Percentiles rank a stretch among this genome's conserved stretches.
Evolutionary conservation across 2,888 invertebrate genomes (phyloP).

Genomic region (Prenolepis imparis): DNA sequence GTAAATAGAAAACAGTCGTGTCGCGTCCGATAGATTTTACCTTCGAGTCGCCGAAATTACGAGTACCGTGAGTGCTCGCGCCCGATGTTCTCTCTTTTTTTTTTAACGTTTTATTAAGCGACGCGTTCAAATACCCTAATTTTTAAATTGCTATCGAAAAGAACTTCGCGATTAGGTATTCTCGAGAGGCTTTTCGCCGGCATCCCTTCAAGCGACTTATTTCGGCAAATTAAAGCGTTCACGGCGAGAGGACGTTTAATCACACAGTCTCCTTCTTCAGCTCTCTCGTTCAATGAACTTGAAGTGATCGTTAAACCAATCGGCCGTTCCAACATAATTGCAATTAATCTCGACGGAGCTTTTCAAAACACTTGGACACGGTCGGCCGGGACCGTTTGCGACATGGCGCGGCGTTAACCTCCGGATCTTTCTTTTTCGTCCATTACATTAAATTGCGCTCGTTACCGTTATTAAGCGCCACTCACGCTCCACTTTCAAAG

Average conservation of each 20-base stretch:
- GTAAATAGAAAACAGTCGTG: slow-evolving; percentile 29
- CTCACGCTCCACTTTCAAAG: slow-evolving; percentile 56
- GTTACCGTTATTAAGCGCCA: slow-evolving; percentile 54
- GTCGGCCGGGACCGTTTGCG: slow-evolving; percentile 14
- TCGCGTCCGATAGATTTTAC: slow-evolving; percentile 14
- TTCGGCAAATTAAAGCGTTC: slow-evolving; percentile 51
- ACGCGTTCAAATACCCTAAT: neutral
- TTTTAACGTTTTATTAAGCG: neutral
- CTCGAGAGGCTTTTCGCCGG: slow-evolving; percentile 22
- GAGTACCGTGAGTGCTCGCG: neutral
- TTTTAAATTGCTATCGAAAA: neutral
- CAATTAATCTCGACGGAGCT: slow-evolving; percentile 50
- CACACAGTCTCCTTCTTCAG: neutral
- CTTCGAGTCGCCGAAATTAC: neutral
- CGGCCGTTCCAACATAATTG: slow-evolving; percentile 50
- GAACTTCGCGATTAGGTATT: slow-evolving; percentile 27
- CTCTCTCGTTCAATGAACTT: slow-evolving; percentile 25
- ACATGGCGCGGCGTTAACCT: neutral
- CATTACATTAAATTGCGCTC: slow-evolving; percentile 56
- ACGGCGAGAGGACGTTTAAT: slow-evolving; percentile 15
- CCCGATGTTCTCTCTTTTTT: neutral
- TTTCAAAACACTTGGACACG: slow-evolving; percentile 43
- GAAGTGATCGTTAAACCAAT: slow-evolving; percentile 52
- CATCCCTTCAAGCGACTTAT: slow-evolving; percentile 31
- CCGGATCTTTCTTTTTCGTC: slow-evolving; percentile 29